Evolutionary conservation across 2,113 vertebrate species (phyloP).

Genomic region (Pterocles gutturalis): DNA sequence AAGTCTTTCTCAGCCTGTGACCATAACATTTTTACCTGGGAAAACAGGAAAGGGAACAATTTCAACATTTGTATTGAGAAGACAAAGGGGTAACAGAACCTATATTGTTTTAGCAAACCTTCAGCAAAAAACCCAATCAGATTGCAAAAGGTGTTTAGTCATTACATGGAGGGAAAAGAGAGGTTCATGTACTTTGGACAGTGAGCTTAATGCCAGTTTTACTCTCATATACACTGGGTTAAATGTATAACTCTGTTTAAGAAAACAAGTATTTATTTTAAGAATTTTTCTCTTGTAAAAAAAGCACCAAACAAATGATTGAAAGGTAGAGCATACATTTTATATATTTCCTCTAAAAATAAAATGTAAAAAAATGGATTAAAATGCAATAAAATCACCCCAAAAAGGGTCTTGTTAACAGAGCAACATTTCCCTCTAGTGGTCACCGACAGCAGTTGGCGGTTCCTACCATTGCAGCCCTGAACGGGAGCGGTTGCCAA

Average conservation of each 20-base stretch:
- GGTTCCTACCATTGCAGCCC: fast-evolving
- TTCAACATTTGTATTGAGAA: background rate
- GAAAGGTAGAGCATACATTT: background rate
- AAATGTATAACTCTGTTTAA: background rate
- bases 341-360: background rate
- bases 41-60: background rate
- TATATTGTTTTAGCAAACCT: background rate
- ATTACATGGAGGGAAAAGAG: background rate
- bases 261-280: background rate
- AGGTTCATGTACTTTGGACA: background rate
- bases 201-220: background rate
- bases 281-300: background rate
- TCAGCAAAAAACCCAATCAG: background rate
- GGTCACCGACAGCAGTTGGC: background rate
- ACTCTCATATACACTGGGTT: background rate
- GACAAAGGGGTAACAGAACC: background rate
- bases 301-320: background rate
- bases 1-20: background rate
- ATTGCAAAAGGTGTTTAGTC: background rate
- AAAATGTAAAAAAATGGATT: background rate
- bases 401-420: background rate
- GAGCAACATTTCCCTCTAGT: conserved; percentile 82
- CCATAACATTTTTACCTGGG: background rate
- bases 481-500: fast-evolving
- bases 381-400: background rate